Percentiles rank a stretch among this genome's conserved stretches.
Evolutionary conservation across 1,140 invertebrate species (phyloP).

Genomic region (Samia ricini): DNA sequence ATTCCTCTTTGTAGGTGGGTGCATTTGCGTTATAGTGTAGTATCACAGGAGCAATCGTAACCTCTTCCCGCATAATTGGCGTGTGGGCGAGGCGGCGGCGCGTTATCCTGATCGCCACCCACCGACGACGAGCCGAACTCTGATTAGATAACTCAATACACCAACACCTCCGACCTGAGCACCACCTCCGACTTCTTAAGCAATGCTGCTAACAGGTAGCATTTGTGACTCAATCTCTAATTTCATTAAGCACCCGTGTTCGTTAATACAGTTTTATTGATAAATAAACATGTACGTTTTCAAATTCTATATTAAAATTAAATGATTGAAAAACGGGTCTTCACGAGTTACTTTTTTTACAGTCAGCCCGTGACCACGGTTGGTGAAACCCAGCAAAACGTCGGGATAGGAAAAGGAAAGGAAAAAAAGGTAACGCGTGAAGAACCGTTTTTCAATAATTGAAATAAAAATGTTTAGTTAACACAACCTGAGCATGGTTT

Average conservation of each 20-base stretch:
- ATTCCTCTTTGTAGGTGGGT: constrained; percentile 48
- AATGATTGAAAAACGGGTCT: too few species aligned
- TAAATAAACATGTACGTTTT: too few species aligned
- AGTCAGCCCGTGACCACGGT: too few species aligned
- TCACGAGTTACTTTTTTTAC: too few species aligned
- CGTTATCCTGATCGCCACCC: constrained; percentile 70
- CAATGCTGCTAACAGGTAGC: constrained; percentile 17
- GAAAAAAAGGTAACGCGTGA: too few species aligned
- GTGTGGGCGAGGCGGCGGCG: constrained; percentile 62
- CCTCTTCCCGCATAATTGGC: constrained; percentile 75
- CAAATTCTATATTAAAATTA: too few species aligned
- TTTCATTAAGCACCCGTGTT: constrained; percentile 22
- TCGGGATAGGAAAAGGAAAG: too few species aligned
- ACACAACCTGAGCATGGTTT: too few species aligned
- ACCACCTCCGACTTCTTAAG: constrained; percentile 33
- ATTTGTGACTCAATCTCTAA: constrained; percentile 26
- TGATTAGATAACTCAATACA: constrained; percentile 64
- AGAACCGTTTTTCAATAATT: too few species aligned
- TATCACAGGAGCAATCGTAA: constrained; percentile 65
- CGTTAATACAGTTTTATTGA: neutral
- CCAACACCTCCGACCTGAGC: constrained; percentile 42
- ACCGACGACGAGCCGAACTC: constrained; percentile 59
- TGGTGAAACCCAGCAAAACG: too few species aligned
- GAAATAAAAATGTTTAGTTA: too few species aligned
- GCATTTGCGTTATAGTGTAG: constrained; percentile 51